Percentiles rank a stretch among this genome's conserved stretches.
Conservation (phyloP, 2,888 invertebrate species). For the Hypomecis atomaria region DNA sequence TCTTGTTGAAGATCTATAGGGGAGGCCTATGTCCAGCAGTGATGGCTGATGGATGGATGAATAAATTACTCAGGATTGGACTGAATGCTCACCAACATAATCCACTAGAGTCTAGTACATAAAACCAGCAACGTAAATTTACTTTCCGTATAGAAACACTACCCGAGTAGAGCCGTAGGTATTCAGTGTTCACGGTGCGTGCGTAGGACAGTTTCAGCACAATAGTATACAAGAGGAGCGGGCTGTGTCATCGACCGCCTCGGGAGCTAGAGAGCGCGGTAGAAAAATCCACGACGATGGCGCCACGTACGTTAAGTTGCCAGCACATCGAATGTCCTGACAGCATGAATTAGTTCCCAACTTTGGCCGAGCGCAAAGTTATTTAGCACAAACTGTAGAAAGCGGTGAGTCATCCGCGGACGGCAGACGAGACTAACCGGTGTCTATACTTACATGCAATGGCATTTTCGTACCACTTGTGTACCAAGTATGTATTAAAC, state of each 20-base stretch:
- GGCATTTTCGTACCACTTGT: background rate
- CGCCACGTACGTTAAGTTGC: no score
- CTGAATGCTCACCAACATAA: no score
- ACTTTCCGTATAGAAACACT: slow-evolving; percentile 10
- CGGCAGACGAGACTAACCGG: slow-evolving; percentile 26
- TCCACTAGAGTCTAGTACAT: slow-evolving; percentile 7
- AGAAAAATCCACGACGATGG: no score
- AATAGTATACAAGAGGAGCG: slow-evolving; percentile 31
- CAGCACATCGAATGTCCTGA: no score
- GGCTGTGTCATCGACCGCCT: slow-evolving; percentile 44
- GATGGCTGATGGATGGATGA: no score
- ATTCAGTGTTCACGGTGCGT: background rate
- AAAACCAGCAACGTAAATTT: background rate
- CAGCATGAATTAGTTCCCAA: no score
- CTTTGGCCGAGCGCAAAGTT: no score
- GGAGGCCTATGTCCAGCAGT: no score
- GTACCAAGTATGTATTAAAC: no score
- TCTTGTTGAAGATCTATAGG: no score
- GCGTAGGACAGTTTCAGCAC: slow-evolving; percentile 23
- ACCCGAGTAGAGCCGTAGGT: background rate
- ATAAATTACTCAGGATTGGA: no score
- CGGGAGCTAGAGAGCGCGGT: no score
- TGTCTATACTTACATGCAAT: slow-evolving; percentile 16
- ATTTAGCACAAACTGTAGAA: slow-evolving; percentile 34
- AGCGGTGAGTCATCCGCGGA: slow-evolving; percentile 38